Evolutionary conservation across 2,113 vertebrate genomes (phyloP), one percentile per base, ranked within the genome.

Genomic region (Chunga burmeisteri): DNA sequence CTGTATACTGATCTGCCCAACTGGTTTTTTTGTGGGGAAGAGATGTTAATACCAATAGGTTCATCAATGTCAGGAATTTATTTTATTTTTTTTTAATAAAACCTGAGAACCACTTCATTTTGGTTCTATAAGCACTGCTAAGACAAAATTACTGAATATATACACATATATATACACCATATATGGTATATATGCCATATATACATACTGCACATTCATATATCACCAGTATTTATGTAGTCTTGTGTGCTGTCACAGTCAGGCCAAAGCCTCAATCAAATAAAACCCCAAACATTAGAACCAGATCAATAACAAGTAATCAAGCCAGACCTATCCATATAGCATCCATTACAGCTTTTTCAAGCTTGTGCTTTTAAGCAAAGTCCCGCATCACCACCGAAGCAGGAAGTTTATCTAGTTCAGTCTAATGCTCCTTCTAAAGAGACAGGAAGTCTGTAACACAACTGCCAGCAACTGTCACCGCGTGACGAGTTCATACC

Each of bases 401-500:
- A 74, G 50, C 53, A 78, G 42, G 56, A 73, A 80, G 9, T 32
- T 81, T 25, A 32, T 36, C 38, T 38, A 26, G 32, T 36, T 90
- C 46, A 67, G 61, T 34, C 22, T 40, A 52, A 19, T 38, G 47
- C 40, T 86, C 50, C 38, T 81, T 19, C 18, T 65, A 72, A 29
- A 65, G 49, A 20, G 19, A 25, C 63, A 71, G 16, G 40, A 83
- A 58, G 61, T 4, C 67, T 74, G 42, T 50, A n/a, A 52, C 23
- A 58, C 25, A 88, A 53, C 34, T 21, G 16, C 34, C 55, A 77
- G 50, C 53, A 83, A 11, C 34, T 25, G 32, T 8, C 65, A 62
- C 49, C 4, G 1, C 0, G 0, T 9, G 21, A 61, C 0, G 0
- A 65, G 30, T 1, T 70, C 27, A 30, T 0, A 50, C 59, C 2